Conservation (phyloP, 2,797 vertebrate species). For the Gallinago nigripennis region DNA sequence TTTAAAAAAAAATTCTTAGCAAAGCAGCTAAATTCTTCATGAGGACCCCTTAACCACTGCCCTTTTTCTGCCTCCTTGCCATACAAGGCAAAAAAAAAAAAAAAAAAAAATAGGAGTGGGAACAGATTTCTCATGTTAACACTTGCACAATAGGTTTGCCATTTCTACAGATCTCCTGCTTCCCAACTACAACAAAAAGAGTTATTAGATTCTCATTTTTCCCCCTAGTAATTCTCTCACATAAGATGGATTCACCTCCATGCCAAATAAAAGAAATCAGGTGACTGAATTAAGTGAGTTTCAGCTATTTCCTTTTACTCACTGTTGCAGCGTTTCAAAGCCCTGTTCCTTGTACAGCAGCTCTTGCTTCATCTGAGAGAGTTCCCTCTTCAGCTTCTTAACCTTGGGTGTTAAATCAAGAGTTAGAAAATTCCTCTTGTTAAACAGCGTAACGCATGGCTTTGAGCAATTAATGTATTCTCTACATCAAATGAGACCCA, state of each 20-base stretch:
- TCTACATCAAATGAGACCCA: neutral
- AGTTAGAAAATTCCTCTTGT: constrained; percentile 41
- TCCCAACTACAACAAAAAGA: neutral
- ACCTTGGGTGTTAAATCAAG: constrained; percentile 79
- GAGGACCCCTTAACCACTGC: neutral
- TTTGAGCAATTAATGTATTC: constrained; percentile 50
- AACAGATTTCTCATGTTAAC: neutral
- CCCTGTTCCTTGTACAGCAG: constrained; percentile 87
- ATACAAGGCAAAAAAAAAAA: neutral
- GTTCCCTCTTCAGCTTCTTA: constrained; percentile 86
- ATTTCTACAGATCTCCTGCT: neutral
- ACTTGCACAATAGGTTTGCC: neutral
- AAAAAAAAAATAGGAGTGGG: neutral
- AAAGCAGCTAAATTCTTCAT: neutral
- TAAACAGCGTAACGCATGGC: neutral
- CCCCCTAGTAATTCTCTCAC: neutral
- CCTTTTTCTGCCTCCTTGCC: neutral
- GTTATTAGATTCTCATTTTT: neutral
- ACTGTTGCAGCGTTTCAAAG: constrained; percentile 87
- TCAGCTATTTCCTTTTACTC: constrained; percentile 71
- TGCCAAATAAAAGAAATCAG: neutral
- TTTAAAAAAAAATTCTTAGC: neutral
- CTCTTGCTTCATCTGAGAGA: constrained; percentile 88
- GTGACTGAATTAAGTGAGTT: constrained; percentile 16
- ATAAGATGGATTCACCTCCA: neutral